phyloP scores from a whole-genome alignment of 2,113 vertebrate genomes.

The Rhinolophus ferrumequinum region DNA sequence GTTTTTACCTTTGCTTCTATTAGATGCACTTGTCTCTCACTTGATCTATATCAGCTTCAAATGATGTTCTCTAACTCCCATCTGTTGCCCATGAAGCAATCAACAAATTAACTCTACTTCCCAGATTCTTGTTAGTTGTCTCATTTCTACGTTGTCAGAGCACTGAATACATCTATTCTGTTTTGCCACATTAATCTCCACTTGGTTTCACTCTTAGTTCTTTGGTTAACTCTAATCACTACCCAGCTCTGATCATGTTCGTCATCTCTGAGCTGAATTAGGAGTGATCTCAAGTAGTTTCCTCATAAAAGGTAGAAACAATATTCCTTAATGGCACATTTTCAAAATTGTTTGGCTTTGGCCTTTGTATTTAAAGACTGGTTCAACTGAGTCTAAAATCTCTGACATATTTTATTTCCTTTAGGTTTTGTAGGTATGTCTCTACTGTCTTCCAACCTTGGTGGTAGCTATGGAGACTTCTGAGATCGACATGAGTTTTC shows the following conservation, averaged over 20 bases:
- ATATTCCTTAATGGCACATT: background rate
- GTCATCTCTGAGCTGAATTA: background rate
- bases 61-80: background rate
- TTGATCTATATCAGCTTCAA: background rate
- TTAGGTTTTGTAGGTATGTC: background rate
- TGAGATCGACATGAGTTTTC: background rate
- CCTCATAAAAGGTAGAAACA: background rate
- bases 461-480: background rate
- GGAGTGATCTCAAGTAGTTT: background rate
- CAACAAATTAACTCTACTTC: background rate
- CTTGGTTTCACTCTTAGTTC: background rate
- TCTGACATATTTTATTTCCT: background rate
- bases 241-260: background rate
- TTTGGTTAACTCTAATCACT: background rate
- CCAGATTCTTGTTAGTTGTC: background rate
- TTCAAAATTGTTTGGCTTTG: background rate
- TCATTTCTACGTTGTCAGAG: background rate
- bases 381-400: background rate
- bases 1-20: background rate
- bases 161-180: background rate
- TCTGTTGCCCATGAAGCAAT: background rate
- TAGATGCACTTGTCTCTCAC: background rate
- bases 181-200: background rate
- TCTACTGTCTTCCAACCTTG: background rate
- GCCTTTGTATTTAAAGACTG: background rate